Percentiles rank a stretch among this genome's conserved stretches.
Conservation (phyloP, 2,888 invertebrate genomes). For the Ariolimax columbianus region DNA sequence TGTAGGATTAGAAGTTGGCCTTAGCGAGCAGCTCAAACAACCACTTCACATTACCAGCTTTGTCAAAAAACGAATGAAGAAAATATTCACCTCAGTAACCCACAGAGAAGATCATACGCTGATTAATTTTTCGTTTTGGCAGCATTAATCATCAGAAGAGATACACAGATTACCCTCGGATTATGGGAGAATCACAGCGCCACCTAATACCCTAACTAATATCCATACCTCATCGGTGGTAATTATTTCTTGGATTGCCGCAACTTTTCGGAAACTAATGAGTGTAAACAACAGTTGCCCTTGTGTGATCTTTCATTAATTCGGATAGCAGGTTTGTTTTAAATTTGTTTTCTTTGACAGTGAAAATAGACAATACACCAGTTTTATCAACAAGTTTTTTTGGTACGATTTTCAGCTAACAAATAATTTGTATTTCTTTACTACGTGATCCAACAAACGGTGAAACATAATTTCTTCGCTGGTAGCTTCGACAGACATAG, state of each 20-base stretch:
- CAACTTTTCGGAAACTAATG: not conserved
- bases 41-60: slow-evolving; percentile 26
- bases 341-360: not conserved
- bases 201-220: slow-evolving; percentile 3
- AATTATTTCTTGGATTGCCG: not conserved
- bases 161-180: slow-evolving; percentile 16
- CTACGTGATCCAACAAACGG: not conserved
- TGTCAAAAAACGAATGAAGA: slow-evolving; percentile 28
- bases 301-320: not conserved
- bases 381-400: not conserved
- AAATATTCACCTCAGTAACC: slow-evolving; percentile 20
- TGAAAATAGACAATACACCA: not conserved
- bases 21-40: not conserved
- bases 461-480: too few species aligned
- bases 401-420: not conserved
- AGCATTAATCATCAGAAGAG: slow-evolving; percentile 23
- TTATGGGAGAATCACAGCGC: not conserved
- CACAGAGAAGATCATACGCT: slow-evolving; percentile 16
- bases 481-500: too few species aligned
- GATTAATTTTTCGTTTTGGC: slow-evolving; percentile 32
- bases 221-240: not conserved
- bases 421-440: not conserved
- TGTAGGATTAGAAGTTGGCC: slow-evolving; percentile 18
- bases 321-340: not conserved
- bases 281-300: not conserved